These are phyloP conservation scores for Phthorimaea operculella DNA, from an alignment of 1,140 invertebrate species.

Conservation along the genomic window DNA sequence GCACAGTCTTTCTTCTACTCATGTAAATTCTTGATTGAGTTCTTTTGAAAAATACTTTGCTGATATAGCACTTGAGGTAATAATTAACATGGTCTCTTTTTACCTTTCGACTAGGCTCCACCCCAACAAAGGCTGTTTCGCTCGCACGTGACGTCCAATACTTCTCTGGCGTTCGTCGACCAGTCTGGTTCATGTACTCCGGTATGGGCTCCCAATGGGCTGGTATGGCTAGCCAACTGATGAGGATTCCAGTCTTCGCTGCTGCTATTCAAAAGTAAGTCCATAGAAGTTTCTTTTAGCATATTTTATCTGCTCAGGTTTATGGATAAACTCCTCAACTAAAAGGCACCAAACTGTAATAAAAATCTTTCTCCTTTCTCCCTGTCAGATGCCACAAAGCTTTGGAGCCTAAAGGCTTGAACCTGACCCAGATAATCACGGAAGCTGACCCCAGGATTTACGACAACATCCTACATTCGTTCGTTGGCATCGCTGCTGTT, in stretches of 20 bases:
- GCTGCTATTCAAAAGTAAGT: conserved; percentile 75
- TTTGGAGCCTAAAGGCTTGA: conserved; percentile 78
- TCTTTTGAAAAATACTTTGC: no score
- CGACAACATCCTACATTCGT: conserved; percentile 87
- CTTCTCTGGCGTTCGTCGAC: conserved; percentile 71
- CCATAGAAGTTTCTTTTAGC: neutral
- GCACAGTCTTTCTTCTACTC: neutral
- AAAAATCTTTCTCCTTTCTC: neutral
- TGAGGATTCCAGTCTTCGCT: conserved; percentile 77
- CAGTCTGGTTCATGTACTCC: conserved; percentile 90
- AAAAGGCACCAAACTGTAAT: no score
- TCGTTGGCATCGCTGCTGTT: conserved; percentile 92
- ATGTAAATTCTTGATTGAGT: neutral
- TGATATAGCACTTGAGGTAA: no score
- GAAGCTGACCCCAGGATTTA: conserved; percentile 78
- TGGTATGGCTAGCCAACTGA: conserved; percentile 78
- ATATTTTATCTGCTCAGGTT: no score
- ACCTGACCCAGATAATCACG: conserved; percentile 84
- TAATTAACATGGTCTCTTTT: neutral
- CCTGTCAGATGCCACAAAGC: conserved; percentile 72
- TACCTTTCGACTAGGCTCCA: conserved; percentile 37
- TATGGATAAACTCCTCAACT: no score
- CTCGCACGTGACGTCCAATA: conserved; percentile 67
- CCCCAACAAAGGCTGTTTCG: conserved; percentile 42
- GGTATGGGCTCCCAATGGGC: conserved; percentile 93